phyloP scores from a whole-genome alignment of 2,888 invertebrate species.

The Buathra laborator region DNA sequence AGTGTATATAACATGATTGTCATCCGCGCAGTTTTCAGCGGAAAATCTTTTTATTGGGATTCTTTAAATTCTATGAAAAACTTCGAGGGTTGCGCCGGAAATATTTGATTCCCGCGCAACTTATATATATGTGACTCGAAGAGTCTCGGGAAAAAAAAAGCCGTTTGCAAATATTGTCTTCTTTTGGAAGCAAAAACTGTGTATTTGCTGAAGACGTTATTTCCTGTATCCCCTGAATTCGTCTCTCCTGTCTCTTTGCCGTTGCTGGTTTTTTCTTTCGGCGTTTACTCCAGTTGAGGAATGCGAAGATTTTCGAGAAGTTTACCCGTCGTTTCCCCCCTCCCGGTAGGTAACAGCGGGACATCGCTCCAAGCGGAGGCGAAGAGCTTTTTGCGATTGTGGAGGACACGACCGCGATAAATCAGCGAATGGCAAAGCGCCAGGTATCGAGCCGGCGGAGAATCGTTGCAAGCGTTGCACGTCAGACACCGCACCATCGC shows the following conservation, averaged over 20 bases:
- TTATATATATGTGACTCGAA: neutral
- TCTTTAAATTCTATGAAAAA: no score
- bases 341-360: constrained; percentile 18
- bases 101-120: no score
- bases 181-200: constrained; percentile 15
- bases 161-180: constrained; percentile 54
- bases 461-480: constrained; percentile 26
- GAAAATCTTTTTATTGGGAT: neutral
- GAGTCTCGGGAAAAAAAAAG: neutral
- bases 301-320: constrained; percentile 29
- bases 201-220: constrained; percentile 32
- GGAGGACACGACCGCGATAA: constrained; percentile 61
- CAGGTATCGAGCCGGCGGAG: constrained; percentile 47
- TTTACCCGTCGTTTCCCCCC: neutral
- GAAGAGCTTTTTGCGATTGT: constrained; percentile 59
- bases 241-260: neutral
- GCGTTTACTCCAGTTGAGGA: neutral
- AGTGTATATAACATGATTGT: neutral
- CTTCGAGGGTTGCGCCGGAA: no score
- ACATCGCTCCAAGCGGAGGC: constrained; percentile 12
- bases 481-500: neutral
- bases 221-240: neutral
- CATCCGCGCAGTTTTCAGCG: neutral
- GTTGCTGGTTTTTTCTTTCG: constrained; percentile 23
- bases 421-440: constrained; percentile 65